Conservation (phyloP, 2,888 invertebrate species). For the Nasonia oneida region DNA sequence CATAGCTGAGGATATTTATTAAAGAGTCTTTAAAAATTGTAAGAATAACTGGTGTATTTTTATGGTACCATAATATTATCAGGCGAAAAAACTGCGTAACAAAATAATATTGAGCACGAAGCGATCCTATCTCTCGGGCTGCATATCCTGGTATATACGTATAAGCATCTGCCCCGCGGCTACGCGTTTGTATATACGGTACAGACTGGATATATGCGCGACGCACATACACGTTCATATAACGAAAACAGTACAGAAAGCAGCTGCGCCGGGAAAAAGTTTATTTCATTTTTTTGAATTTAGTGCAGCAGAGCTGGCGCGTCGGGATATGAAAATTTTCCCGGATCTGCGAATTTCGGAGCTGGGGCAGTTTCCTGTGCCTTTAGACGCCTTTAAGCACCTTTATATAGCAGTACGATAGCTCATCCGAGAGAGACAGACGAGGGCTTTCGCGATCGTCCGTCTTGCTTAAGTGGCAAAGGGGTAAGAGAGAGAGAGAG, state of each 20-base stretch:
- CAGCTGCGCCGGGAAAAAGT: neutral
- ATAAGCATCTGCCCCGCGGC: neutral
- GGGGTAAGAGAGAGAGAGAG: too few relatives aligned
- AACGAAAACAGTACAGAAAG: neutral
- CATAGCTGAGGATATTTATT: too few relatives aligned
- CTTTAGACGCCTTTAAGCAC: neutral
- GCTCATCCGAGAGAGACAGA: neutral
- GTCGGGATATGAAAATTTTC: neutral
- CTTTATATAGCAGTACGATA: neutral
- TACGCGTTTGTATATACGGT: neutral
- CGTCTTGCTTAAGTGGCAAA: too few relatives aligned
- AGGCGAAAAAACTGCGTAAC: neutral
- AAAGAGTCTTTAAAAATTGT: too few relatives aligned
- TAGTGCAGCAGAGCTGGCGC: neutral
- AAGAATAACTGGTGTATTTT: too few relatives aligned
- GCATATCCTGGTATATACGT: neutral
- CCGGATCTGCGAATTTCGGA: neutral
- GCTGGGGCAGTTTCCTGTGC: neutral
- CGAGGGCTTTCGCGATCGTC: too few relatives aligned
- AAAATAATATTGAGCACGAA: neutral
- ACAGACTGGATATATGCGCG: neutral
- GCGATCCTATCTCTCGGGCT: neutral
- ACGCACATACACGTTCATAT: neutral
- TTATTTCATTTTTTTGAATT: neutral
- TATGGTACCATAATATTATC: too few relatives aligned